phyloP scores from a whole-genome alignment of 2,888 invertebrate species.

The Agonopterix heracliana region DNA sequence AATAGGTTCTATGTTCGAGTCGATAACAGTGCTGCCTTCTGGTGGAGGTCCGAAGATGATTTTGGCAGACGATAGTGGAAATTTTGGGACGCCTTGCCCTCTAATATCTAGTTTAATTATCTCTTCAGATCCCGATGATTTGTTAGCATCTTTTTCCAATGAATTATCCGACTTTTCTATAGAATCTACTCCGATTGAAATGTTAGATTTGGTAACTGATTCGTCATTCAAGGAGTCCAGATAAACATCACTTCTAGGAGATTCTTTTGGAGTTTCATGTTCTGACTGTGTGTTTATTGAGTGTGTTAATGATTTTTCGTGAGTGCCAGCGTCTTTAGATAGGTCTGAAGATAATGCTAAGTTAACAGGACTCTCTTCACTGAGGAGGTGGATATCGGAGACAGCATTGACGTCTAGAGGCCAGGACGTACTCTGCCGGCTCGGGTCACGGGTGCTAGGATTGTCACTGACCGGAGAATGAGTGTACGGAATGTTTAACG shows the following conservation, averaged over 20 bases:
- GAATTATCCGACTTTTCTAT: conserved; percentile 27
- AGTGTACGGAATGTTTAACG: conserved; percentile 32
- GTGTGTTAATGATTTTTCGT: conserved; percentile 23
- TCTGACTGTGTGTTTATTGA: conserved; percentile 17
- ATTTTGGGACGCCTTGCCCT: conserved; percentile 57
- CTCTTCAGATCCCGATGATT: conserved; percentile 60
- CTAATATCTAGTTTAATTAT: conserved; percentile 69
- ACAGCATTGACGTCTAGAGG: conserved; percentile 41
- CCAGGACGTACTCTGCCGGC: conserved; percentile 51
- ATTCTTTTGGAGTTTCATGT: conserved; percentile 29
- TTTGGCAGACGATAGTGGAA: conserved; percentile 48
- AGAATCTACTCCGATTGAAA: conserved; percentile 24
- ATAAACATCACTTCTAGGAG: conserved; percentile 46
- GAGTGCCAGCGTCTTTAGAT: conserved; percentile 41
- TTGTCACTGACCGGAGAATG: conserved; percentile 39
- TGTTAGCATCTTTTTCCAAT: conserved; percentile 24
- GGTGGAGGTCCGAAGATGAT: conserved; percentile 68
- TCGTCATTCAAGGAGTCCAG: conserved; percentile 59
- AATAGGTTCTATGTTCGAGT: conserved; percentile 38
- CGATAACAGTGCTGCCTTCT: conserved; percentile 48
- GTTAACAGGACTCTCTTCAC: conserved; percentile 63
- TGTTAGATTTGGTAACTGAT: conserved; percentile 30
- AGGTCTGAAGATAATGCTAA: conserved; percentile 49
- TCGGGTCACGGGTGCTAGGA: conserved; percentile 38
- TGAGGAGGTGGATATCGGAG: conserved; percentile 50